Base-by-base conservation (phyloP, 2,113 vertebrate genomes). In the Hippolais icterina region DNA sequence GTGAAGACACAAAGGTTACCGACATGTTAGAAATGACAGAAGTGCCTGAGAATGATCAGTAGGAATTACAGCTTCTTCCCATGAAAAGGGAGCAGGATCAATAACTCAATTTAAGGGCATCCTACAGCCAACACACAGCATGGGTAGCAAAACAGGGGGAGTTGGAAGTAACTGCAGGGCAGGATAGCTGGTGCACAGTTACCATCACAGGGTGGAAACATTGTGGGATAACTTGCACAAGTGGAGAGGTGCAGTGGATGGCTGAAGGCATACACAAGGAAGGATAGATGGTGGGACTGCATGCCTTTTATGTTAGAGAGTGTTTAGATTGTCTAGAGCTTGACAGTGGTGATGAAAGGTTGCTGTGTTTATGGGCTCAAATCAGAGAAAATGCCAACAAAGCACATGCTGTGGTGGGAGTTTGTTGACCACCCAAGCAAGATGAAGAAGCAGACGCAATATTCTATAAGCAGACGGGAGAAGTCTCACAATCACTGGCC, bases 141-240 rank as follows among this genome's bases (percentile, higher is more conserved):
- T 17, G 7, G 13, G 12, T 7, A 79, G 47, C 28, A 47, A 28
- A 79, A 29, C 12, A 63, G n/a, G 12, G 70, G 20, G 29, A n/a
- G 15, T 16, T 41, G 13, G n/a, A 54, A 70, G 56, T 21, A 47
- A 54, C n/a, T 29, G n/a, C 41, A 63, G 11, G 4, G 5, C 56
- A 24, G 47, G 15, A 47, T 0, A 70, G 11, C 15, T 61, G 20
- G 28, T 15, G 46, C 37, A 50, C 60, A 35, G 70, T 17, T 25
- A 31, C 23, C 33, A 46, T 33, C 63, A 37, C 22, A 13, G 1
- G 6, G 35, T 27, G 15, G 39, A n/a, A 44, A 65, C 49, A 15
- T 7, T 24, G 53, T 33, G 33, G 39, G 15, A 70, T 5, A 7
- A 59, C 22, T 10, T 0, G 0, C 33, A 53, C 64, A 53, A 60